A percentile compares a stretch with the other conserved stretches of the same genome.
phyloP scores from a whole-genome alignment of 1,140 invertebrate species.

The Melipona quadrifasciata region DNA sequence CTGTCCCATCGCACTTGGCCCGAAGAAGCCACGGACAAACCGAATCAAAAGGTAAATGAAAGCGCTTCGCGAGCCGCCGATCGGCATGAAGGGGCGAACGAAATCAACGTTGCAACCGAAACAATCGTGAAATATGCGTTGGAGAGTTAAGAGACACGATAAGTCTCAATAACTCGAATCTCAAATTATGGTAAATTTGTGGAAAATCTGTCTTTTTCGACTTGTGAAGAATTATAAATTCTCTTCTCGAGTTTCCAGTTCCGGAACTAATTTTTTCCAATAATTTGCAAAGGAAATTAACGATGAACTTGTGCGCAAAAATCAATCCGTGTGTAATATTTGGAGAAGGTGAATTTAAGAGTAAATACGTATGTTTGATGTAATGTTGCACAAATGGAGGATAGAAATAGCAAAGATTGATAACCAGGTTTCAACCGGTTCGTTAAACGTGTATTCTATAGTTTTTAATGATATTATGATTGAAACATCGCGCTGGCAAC shows the following conservation, averaged over 20 bases:
- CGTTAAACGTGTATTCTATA: not conserved
- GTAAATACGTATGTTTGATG: not conserved
- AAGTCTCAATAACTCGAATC: too few relatives aligned
- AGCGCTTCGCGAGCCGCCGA: not conserved
- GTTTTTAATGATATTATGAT: not conserved
- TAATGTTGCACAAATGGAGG: not conserved
- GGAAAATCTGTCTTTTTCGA: too few relatives aligned
- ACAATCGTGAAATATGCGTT: too few relatives aligned
- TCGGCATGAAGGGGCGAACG: not conserved
- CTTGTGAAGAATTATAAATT: too few relatives aligned
- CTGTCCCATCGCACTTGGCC: not conserved
- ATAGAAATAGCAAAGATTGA: too few relatives aligned
- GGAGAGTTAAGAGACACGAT: too few relatives aligned
- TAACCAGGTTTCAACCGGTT: not conserved
- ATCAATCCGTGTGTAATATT: too few relatives aligned
- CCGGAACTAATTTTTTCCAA: too few relatives aligned
- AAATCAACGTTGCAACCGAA: not conserved
- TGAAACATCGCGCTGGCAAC: not conserved
- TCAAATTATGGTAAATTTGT: too few relatives aligned
- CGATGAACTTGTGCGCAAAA: too few relatives aligned
- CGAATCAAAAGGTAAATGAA: slow-evolving; percentile 29
- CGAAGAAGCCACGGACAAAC: slow-evolving; percentile 39
- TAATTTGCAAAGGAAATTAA: too few relatives aligned
- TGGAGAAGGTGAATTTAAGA: not conserved
- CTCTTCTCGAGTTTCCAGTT: too few relatives aligned